phyloP scores from a whole-genome alignment of 2,113 vertebrate species.

The Rhinichthys klamathensis region DNA sequence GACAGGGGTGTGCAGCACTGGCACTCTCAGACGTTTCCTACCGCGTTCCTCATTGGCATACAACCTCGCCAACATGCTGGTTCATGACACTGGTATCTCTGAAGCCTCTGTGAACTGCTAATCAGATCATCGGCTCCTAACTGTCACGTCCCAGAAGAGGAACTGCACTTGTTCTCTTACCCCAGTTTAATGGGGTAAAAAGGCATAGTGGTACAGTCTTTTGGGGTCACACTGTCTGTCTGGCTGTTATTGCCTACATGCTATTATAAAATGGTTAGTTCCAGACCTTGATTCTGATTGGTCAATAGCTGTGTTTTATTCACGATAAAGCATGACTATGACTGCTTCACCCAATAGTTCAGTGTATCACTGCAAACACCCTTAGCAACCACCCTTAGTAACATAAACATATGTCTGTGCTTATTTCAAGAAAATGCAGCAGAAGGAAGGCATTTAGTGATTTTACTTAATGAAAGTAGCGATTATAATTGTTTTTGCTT shows the following conservation, averaged over 20 bases:
- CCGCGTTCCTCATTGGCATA: neutral
- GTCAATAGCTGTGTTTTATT: too few species aligned
- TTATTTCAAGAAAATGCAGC: too few species aligned
- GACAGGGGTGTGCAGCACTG: neutral
- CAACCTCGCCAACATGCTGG: neutral
- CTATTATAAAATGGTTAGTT: too few species aligned
- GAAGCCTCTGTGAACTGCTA: constrained; percentile 28
- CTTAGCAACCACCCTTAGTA: too few species aligned
- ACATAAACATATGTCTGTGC: too few species aligned
- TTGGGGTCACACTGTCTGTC: neutral
- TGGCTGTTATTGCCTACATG: neutral
- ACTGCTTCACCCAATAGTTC: too few species aligned
- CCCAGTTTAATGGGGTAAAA: constrained; percentile 3
- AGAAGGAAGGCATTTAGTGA: too few species aligned
- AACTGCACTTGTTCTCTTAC: neutral
- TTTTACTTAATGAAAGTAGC: too few species aligned
- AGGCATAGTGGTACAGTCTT: neutral
- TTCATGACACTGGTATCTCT: constrained; percentile 31
- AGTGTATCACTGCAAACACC: too few species aligned
- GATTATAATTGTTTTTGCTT: too few species aligned
- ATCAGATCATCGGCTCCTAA: constrained; percentile 25
- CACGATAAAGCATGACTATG: too few species aligned
- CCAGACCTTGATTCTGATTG: too few species aligned
- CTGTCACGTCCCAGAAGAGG: neutral
- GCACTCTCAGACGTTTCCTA: constrained; percentile 26